Conservation (phyloP, 1,140 invertebrate genomes). For the Cotesia glomerata region DNA sequence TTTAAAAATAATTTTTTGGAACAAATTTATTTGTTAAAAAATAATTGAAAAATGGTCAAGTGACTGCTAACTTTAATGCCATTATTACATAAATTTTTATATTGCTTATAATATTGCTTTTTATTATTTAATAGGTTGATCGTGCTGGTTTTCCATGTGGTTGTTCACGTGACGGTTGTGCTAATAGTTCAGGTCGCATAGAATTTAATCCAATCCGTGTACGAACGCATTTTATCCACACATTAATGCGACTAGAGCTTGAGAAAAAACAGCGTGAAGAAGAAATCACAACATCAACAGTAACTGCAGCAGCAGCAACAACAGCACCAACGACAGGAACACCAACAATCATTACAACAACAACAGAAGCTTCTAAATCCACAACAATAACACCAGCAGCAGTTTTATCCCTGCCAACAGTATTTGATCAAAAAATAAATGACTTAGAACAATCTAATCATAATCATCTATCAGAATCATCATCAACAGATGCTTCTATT, state of each 20-base stretch:
- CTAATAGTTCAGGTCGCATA: conserved; percentile 89
- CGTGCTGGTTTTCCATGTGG: conserved; percentile 95
- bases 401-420: conserved; percentile 37
- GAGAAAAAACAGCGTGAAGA: conserved; percentile 78
- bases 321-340: conserved; percentile 46
- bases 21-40: no score
- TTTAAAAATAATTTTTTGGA: no score
- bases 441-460: no score
- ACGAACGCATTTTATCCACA: conserved; percentile 96
- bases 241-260: conserved; percentile 91
- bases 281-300: conserved; percentile 42
- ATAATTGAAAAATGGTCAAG: no score
- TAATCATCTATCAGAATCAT: conserved; percentile 49
- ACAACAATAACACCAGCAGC: background rate
- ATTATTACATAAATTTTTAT: background rate
- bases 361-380: conserved; percentile 55
- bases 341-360: conserved; percentile 46
- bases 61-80: background rate
- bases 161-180: conserved; percentile 92
- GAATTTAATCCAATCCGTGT: conserved; percentile 96
- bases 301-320: conserved; percentile 51
- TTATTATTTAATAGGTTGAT: conserved; percentile 73
- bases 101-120: background rate
- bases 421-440: no score
- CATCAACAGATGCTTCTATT: conserved; percentile 62